Evolutionary conservation across 1,140 invertebrate species (phyloP).

Genomic region (Pomacea maculata): DNA sequence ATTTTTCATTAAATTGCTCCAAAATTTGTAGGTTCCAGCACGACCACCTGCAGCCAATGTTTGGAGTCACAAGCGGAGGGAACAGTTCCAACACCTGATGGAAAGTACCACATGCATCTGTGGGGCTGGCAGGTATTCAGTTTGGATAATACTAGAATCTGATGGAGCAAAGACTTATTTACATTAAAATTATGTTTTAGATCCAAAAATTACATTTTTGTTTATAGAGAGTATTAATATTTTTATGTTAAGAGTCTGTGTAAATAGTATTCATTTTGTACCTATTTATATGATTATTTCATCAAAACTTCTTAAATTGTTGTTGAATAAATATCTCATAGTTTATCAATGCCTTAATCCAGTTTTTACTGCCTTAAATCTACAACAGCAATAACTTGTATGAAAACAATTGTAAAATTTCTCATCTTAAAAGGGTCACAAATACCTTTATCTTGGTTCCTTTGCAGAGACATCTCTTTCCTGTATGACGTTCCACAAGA

Average conservation of each 20-base stretch:
- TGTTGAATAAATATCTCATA: neutral
- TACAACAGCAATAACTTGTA: neutral
- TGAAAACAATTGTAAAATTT: constrained; percentile 4
- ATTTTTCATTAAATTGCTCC: neutral
- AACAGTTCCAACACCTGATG: constrained; percentile 62
- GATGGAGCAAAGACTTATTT: too few species aligned
- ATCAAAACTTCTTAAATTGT: neutral
- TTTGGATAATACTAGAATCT: too few species aligned
- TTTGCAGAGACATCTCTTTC: constrained; percentile 64
- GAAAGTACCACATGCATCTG: constrained; percentile 63
- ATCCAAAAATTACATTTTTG: neutral
- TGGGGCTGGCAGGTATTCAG: constrained; percentile 62
- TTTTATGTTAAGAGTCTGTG: neutral
- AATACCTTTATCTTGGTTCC: constrained; percentile 12
- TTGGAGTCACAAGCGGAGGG: constrained; percentile 60
- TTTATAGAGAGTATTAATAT: neutral
- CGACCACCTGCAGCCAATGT: constrained; percentile 60
- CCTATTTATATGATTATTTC: neutral
- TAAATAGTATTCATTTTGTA: neutral
- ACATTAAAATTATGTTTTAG: too few species aligned
- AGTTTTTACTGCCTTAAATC: neutral
- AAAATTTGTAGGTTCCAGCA: constrained; percentile 38
- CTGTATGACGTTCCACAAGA: constrained; percentile 62
- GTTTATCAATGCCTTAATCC: neutral
- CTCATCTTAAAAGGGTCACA: neutral